Evolutionary conservation across 2,113 vertebrate species (phyloP).

Genomic region (Oreochromis niloticus): DNA sequence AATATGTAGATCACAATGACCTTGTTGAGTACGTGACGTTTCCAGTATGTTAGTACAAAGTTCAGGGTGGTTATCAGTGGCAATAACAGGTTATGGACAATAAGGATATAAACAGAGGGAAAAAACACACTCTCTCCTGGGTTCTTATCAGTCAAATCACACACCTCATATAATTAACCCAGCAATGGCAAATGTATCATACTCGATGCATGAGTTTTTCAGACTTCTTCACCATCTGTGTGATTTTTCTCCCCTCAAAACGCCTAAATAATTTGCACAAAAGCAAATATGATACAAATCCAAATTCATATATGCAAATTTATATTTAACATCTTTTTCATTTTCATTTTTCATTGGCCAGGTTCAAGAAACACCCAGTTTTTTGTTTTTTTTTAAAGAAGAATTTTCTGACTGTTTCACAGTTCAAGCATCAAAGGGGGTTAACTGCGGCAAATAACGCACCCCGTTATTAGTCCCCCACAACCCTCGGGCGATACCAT

Average conservation of each 20-base stretch:
- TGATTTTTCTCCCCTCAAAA: not conserved
- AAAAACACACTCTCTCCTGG: fast-evolving
- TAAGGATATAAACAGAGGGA: not conserved
- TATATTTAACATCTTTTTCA: not conserved
- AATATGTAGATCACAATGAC: not conserved
- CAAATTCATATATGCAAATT: not conserved
- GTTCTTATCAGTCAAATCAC: not conserved
- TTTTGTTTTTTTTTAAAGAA: not conserved
- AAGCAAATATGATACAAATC: not conserved
- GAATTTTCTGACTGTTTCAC: fast-evolving
- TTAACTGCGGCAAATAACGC: not conserved
- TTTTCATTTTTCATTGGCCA: not conserved
- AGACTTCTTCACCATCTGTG: not conserved
- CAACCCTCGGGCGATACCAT: not conserved
- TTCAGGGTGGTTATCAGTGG: not conserved
- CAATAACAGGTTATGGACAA: not conserved
- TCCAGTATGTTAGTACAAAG: not conserved
- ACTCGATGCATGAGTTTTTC: not conserved
- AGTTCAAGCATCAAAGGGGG: not conserved
- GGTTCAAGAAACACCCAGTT: not conserved
- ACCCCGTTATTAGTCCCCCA: not conserved
- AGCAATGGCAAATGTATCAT: not conserved
- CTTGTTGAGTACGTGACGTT: not conserved
- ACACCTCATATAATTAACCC: not conserved
- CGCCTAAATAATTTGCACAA: not conserved